Evolutionary conservation across 2,888 invertebrate species (phyloP), one percentile per base, ranked within the genome.

Genomic region (Octonoba sinensis): DNA sequence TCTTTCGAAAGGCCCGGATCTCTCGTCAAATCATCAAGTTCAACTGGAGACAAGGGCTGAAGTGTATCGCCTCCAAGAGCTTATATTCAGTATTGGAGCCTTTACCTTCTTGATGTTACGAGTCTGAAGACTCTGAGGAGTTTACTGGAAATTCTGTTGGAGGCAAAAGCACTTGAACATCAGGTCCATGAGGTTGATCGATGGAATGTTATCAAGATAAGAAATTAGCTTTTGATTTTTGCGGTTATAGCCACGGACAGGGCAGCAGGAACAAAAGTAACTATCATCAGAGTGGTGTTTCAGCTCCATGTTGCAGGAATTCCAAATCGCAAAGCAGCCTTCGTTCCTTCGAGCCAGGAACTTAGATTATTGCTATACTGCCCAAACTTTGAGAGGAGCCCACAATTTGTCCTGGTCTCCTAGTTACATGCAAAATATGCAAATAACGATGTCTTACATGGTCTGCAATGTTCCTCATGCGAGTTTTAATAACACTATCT

Each of bases 141-240:
- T n/a, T n/a, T n/a, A 64, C 18, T 64, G 27, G 36, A 3, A 27
- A 27, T 47, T 64, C 27, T 15, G 24, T 64, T 16, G 47, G 36
- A 64, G 65, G 65, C 27, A 64, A 64, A 64, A 36, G 65, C 65
- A 64, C 65, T 64, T 11, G 65, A 24, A 27, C 24, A 27, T 64
- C 3, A 64, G 18, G 65, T 64, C 27, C 65, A 64, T 27, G 65
- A n/a, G 65, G 4, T 27, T 64, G 44, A 36, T 36, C 65, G 18
- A 64, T 27, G 18, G 47, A 27, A 64, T 64, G 65, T 47, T 64
- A 27, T 22, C 36, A 64, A 24, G 65, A 27, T 47, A 64, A 3
- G 47, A 64, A 11, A 64, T 27, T 64, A 64, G 18, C 22, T 57
- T 57, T 16, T 3, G 4, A 24, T 59, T 59, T 59, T 59, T 59